Conservation (phyloP, 2,797 vertebrate species). For the Scolopax rusticola region DNA sequence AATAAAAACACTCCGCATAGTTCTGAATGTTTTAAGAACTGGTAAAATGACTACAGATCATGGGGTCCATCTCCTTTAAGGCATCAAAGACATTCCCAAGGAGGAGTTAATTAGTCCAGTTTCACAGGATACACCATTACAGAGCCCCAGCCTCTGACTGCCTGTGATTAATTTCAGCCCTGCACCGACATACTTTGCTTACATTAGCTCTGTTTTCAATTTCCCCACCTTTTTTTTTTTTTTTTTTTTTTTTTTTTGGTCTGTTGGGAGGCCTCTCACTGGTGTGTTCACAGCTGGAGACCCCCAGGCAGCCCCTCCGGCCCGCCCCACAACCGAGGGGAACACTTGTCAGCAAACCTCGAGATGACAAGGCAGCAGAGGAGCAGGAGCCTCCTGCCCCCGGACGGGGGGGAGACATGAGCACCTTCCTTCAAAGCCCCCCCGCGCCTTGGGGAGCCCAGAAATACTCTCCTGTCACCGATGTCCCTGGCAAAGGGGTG, state of each 20-base stretch:
- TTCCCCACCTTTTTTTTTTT: constrained; percentile 27
- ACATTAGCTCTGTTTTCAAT: constrained; percentile 71
- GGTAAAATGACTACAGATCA: constrained; percentile 68
- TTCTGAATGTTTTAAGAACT: constrained; percentile 68
- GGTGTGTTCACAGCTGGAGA: constrained; percentile 62
- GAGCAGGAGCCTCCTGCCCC: constrained; percentile 2
- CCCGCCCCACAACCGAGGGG: constrained; percentile 40
- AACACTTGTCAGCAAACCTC: constrained; percentile 62
- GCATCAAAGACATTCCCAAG: constrained; percentile 68
- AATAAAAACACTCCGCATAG: constrained; percentile 63
- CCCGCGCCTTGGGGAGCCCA: not conserved
- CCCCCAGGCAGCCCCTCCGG: constrained; percentile 40
- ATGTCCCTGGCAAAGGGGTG: not conserved
- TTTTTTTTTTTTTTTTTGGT: not conserved
- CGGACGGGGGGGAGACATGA: not conserved
- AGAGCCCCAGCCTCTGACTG: constrained; percentile 45
- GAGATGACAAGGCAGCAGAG: constrained; percentile 54
- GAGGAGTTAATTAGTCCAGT: constrained; percentile 72
- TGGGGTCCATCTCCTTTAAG: constrained; percentile 60
- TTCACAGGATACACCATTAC: constrained; percentile 70
- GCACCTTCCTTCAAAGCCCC: constrained; percentile 7
- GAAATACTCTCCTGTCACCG: not conserved
- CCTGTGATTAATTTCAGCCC: constrained; percentile 68
- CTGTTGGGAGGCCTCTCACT: constrained; percentile 8
- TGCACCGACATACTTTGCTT: constrained; percentile 64